A percentile compares a stretch with the other conserved stretches of the same genome.
Evolutionary conservation across 2,888 invertebrate genomes (phyloP).

Genomic region (Callinectes sapidus): DNA sequence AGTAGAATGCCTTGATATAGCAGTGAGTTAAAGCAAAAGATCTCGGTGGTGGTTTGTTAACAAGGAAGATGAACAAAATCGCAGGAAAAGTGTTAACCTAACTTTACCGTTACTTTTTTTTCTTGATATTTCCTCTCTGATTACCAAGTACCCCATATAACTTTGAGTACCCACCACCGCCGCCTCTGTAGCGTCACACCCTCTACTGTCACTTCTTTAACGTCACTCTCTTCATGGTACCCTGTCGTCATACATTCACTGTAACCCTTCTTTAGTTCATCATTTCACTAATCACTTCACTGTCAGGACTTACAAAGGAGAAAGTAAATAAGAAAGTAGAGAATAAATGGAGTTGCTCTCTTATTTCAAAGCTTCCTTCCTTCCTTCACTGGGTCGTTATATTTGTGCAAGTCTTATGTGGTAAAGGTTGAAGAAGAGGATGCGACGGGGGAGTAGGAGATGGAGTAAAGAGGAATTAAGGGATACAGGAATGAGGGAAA

Average conservation of each 20-base stretch:
- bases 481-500: background rate
- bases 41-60: no score
- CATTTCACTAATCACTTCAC: background rate
- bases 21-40: no score
- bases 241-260: background rate
- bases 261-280: background rate
- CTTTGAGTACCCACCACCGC: background rate
- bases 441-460: background rate
- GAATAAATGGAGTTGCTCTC: no score
- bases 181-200: background rate
- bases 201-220: background rate
- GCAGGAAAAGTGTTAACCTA: no score
- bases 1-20: no score
- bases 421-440: background rate
- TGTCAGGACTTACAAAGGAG: background rate
- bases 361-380: background rate
- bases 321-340: no score
- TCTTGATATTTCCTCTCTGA: no score
- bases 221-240: background rate
- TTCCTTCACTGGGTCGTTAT: background rate
- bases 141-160: background rate
- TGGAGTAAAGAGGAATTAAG: background rate
- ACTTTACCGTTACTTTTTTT: no score
- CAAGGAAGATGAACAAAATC: no score
- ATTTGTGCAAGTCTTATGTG: background rate